Base-by-base conservation (phyloP, 2,113 vertebrate species). In the Oryzias javanicus region DNA sequence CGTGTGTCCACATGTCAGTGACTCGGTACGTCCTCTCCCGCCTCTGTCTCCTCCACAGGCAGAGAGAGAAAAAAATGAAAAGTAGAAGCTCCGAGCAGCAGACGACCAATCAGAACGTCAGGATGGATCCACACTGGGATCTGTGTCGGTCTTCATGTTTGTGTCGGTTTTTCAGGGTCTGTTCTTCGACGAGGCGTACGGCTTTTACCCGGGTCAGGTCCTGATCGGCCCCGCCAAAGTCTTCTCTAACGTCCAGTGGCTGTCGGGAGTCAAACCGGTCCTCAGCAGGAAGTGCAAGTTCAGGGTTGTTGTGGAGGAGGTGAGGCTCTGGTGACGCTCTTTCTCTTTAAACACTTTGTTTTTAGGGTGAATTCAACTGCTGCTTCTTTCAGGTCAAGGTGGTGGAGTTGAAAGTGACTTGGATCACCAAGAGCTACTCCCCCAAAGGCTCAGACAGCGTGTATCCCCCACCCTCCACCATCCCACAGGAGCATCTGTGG, bases 351-450 rank as follows among this genome's bases (percentile, higher is more conserved):
- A n/a, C n/a, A n/a, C n/a, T n/a, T n/a, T n/a, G n/a, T n/a, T n/a
- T n/a, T n/a, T n/a, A n/a, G n/a, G n/a, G n/a, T n/a, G n/a, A n/a
- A n/a, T n/a, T n/a, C n/a, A n/a, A n/a, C n/a, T n/a, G 40, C 12
- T 56, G 19, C 4, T 57, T 20, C 72, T n/a, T n/a, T 70, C 82
- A 99, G 97, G 97, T 99, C 1, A 96, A 98, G 60, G 97, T 99
- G 14, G 95, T 96, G 17, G 95, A 98, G 71, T 79, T 99, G 16
- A 95, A 97, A 74, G 96, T 99, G 72, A 98, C 94, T 0, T 99
- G 97, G 97, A 98, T 99, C 75, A 99, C 97, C n/a, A 99, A 98
- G 90, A 98, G 97, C 78, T 98, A 95, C 87, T 98, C 96, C 63
- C 95, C 95, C 40, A 94, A 95, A 83, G 96, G 96, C 60, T 96